Evolutionary conservation across 92 coral and sea anemone genomes (phyloP), one percentile per base, ranked within the genome.

Genomic region (Palythoa heliodiscus): DNA sequence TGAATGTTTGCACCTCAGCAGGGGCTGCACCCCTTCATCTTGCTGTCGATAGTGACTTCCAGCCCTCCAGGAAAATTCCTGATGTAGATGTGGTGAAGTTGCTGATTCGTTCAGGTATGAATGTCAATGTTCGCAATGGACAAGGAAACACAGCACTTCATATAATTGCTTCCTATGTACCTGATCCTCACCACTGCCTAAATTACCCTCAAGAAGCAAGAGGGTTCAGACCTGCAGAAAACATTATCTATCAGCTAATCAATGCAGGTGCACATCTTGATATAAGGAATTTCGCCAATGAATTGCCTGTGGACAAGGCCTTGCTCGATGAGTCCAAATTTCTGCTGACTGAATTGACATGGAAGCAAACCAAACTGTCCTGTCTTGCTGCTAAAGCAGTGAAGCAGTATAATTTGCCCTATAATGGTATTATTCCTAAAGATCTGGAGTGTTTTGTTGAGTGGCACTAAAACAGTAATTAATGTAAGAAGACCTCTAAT

Each of bases 121-220:
- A 89, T 25, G 83, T 89, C n/a, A 78, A 85, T 40, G 67, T 70
- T 12, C 52, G 76, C 35, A 86, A 89, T 52, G 66, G 73, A 23
- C 61, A 78, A 9, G 91, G 91, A 71, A 82, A 89, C 77, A 55
- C 89, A 23, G 63, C 91, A 25, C 89, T 89, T 29, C 91, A 89
- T 11, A 17, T 89, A 58, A 87, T 89, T 77, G 89, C 83, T 5
- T 11, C 89, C 54, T 87, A 84, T 13, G 67, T 72, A 25, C 84
- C 89, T 11, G 78, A 61, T 1, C 86, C 87, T 6, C 84, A 87
- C 19, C 66, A 84, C 38, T 84, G 86, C 22, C 91, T 83, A 5
- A 24, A 72, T 12, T 83, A 85, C 40, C 79, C 87, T 38, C 82
- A 89, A 58, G 86, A 85, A 72, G 71, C 86, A 58, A 70, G 50